Evolutionary conservation across 2,113 vertebrate genomes (phyloP).

Genomic region (Gopherus evgoodei): DNA sequence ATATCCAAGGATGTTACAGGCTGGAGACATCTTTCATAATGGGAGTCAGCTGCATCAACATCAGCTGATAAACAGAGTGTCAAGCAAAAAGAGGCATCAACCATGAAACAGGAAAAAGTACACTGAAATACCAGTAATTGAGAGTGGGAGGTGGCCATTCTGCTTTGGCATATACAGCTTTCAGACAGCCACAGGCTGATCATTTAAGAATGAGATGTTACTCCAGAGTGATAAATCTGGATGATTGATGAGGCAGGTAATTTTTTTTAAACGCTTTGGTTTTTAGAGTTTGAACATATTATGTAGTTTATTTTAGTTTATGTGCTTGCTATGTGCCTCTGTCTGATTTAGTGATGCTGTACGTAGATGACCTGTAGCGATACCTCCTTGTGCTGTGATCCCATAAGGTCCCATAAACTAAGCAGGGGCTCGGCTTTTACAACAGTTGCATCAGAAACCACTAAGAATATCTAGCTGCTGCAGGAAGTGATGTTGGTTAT

Average conservation of each 20-base stretch:
- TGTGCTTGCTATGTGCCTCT: background rate
- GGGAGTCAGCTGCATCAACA: background rate
- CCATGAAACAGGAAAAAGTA: background rate
- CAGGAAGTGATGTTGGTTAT: background rate
- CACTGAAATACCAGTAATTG: background rate
- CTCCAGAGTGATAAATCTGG: rapidly evolving
- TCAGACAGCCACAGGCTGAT: background rate
- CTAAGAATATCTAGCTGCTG: background rate
- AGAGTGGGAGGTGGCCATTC: background rate
- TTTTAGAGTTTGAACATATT: background rate
- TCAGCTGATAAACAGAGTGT: background rate
- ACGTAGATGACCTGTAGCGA: background rate
- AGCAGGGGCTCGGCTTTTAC: background rate
- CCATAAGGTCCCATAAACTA: background rate
- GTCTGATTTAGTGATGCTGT: background rate
- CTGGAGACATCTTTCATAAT: background rate
- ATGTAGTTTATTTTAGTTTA: background rate
- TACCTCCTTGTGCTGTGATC: background rate
- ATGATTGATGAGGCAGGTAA: background rate
- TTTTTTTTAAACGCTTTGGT: background rate
- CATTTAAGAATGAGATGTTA: background rate
- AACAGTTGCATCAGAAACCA: background rate
- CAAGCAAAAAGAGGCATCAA: background rate
- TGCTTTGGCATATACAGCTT: rapidly evolving
- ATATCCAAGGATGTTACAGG: background rate